A percentile compares a stretch with the other conserved stretches of the same genome.
phyloP scores from a whole-genome alignment of 2,113 vertebrate genomes.

The Saiga tatarica region DNA sequence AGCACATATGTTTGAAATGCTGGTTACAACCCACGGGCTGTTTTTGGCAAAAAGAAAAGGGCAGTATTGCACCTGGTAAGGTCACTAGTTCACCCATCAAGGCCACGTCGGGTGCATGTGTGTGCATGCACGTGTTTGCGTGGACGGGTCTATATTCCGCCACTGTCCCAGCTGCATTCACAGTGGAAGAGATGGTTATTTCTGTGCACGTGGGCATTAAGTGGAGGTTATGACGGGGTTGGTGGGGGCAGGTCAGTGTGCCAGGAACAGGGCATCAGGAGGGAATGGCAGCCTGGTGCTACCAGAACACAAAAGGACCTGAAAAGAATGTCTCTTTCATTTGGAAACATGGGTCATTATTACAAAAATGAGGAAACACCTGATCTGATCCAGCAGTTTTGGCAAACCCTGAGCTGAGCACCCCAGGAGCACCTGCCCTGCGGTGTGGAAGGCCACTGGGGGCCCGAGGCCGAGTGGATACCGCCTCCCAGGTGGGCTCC shows the following conservation, averaged over 20 bases:
- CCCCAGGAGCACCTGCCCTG: neutral
- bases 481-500: neutral
- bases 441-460: no score
- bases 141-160: neutral
- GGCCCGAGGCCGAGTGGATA: neutral
- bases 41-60: neutral
- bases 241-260: neutral
- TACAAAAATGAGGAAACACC: neutral
- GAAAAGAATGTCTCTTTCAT: neutral
- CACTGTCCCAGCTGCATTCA: neutral
- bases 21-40: neutral
- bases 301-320: neutral
- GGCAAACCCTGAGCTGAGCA: neutral
- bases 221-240: neutral
- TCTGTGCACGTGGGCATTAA: neutral
- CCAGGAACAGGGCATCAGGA: neutral
- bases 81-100: neutral
- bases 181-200: neutral
- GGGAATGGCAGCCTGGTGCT: neutral
- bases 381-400: neutral
- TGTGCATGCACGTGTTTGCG: rapidly evolving
- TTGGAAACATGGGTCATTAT: neutral
- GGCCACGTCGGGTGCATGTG: no score
- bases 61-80: rapidly evolving
- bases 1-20: neutral